These are phyloP conservation scores for Setophaga coronata DNA, from an alignment of 2,113 vertebrate species.

Conservation along the genomic window DNA sequence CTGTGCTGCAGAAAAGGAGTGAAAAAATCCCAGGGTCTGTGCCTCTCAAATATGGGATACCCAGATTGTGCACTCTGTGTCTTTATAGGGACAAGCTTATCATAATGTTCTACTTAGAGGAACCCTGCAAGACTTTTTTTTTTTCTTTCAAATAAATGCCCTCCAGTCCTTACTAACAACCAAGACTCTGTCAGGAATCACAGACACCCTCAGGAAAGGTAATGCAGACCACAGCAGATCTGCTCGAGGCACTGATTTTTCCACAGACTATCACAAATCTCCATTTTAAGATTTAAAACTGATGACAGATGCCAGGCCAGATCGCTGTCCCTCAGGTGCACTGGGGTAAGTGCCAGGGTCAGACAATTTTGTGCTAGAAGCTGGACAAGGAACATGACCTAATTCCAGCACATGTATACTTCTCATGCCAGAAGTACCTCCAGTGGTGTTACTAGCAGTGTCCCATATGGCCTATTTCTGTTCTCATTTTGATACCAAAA, in stretches of 20 bases:
- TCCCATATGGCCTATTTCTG: constrained; percentile 65
- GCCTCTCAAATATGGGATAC: not conserved
- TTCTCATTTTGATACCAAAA: not conserved
- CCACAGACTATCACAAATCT: not conserved
- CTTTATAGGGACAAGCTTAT: not conserved
- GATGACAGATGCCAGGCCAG: constrained; percentile 71
- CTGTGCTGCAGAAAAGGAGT: not conserved
- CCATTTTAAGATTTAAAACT: constrained; percentile 32
- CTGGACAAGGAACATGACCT: constrained; percentile 70
- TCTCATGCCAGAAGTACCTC: constrained; percentile 55
- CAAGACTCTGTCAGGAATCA: not conserved
- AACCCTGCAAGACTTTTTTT: not conserved
- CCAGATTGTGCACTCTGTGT: not conserved
- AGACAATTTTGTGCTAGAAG: constrained; percentile 54
- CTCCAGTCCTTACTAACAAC: not conserved
- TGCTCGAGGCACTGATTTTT: not conserved
- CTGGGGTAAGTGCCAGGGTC: constrained; percentile 66
- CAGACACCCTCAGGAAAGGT: constrained; percentile 4
- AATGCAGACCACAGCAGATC: not conserved
- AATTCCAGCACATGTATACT: constrained; percentile 62
- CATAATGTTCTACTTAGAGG: not conserved
- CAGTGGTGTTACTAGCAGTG: constrained; percentile 62
- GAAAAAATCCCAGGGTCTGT: not conserved
- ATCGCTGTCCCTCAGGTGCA: constrained; percentile 67
- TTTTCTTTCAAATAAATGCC: not conserved